Conservation (phyloP, 2,113 vertebrate species). For the Gasterosteus nipponicus region DNA sequence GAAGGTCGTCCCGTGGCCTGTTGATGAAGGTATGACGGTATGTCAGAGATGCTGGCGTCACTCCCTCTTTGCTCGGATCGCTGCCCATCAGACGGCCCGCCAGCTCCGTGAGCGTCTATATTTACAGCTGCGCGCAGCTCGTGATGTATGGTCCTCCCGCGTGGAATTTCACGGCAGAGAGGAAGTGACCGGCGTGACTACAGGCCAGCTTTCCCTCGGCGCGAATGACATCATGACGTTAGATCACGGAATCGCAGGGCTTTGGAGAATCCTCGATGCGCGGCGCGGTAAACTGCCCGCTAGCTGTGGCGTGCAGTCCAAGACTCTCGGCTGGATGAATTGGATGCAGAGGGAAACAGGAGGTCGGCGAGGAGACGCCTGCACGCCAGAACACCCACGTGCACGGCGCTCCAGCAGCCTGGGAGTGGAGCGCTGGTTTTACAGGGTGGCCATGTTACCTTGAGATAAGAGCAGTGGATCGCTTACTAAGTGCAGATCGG, state of each 20-base stretch:
- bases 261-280: slow-evolving; percentile 53
- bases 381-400: slow-evolving; percentile 21
- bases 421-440: slow-evolving; percentile 9
- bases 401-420: background rate
- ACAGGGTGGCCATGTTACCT: slow-evolving; percentile 66
- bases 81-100: slow-evolving; percentile 34
- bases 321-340: slow-evolving; percentile 48
- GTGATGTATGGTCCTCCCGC: slow-evolving; percentile 54
- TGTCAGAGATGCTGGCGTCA: slow-evolving; percentile 10
- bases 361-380: slow-evolving; percentile 31
- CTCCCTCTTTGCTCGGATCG: slow-evolving; percentile 38
- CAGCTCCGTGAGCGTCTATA: slow-evolving; percentile 35
- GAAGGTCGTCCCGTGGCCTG: background rate
- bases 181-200: slow-evolving; percentile 65
- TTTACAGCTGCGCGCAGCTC: slow-evolving; percentile 48
- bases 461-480: slow-evolving; percentile 52
- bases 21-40: background rate
- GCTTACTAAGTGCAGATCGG: slow-evolving; percentile 33
- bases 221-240: slow-evolving; percentile 68
- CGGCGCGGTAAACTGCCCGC: slow-evolving; percentile 47
- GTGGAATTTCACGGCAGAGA: slow-evolving; percentile 48
- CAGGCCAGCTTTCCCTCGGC: slow-evolving; percentile 54
- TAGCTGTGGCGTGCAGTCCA: slow-evolving; percentile 53
- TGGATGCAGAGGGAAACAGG: slow-evolving; percentile 43
- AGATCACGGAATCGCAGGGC: slow-evolving; percentile 56